A percentile compares a stretch with the other conserved stretches of the same genome.
Conservation (phyloP, 1,140 invertebrate genomes). For the Fopius arisanus region DNA sequence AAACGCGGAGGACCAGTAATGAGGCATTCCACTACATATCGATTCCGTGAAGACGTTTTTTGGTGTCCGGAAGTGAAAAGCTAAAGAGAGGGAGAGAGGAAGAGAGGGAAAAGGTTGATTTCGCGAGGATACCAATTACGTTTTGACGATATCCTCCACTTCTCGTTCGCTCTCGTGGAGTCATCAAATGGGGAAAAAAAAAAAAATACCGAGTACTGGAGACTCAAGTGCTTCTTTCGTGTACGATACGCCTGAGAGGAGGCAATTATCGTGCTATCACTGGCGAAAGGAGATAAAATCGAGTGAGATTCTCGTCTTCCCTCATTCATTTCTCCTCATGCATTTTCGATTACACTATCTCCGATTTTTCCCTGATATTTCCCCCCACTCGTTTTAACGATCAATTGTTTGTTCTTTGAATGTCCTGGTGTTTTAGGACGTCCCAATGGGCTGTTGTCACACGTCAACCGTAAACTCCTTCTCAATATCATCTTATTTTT, state of each 20-base stretch:
- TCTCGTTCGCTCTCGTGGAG: not conserved
- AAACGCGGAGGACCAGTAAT: not conserved
- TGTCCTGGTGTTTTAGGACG: not conserved
- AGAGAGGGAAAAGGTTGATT: not conserved
- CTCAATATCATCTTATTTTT: not conserved
- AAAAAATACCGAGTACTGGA: not conserved
- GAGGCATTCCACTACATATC: not conserved
- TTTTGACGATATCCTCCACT: slow-evolving; percentile 9
- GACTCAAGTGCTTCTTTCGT: not conserved
- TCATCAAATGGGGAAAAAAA: not conserved
- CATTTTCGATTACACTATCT: not conserved
- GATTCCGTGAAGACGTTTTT: not conserved
- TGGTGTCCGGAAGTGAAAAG: not conserved
- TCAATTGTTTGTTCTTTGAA: not conserved
- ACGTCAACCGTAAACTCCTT: not conserved
- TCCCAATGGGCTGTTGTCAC: not conserved
- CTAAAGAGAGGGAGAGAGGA: not conserved
- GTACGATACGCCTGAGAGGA: slow-evolving; percentile 1
- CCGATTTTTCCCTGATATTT: not conserved
- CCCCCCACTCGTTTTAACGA: not conserved
- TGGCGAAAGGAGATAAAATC: not conserved
- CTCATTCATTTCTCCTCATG: not conserved
- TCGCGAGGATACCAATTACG: slow-evolving; percentile 12
- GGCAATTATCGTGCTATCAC: slow-evolving; percentile 13
- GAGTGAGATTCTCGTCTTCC: not conserved